Conservation (phyloP, 1,140 invertebrate species). For the Gonatopus flavifemur region DNA sequence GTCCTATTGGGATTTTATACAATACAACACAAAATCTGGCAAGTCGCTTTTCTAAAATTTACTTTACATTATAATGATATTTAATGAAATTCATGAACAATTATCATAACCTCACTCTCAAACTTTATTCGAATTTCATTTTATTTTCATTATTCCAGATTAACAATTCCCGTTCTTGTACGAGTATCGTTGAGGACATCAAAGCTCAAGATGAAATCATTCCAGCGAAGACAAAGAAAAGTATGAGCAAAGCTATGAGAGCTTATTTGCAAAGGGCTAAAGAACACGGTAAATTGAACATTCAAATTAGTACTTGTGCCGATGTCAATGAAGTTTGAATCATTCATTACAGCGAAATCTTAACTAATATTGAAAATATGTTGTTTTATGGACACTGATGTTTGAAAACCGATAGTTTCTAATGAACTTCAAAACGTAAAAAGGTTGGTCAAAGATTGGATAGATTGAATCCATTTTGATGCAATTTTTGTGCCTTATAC, state of each 20-base stretch:
- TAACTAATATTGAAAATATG: too few relatives aligned
- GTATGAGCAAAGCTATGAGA: conserved; percentile 83
- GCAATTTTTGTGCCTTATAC: too few relatives aligned
- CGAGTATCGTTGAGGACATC: neutral
- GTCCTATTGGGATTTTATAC: conserved; percentile 1
- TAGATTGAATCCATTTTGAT: too few relatives aligned
- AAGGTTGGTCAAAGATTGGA: too few relatives aligned
- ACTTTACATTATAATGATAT: neutral
- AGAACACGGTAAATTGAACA: conserved; percentile 66
- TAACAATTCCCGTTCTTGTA: neutral
- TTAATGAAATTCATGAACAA: neutral
- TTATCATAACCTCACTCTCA: conserved; percentile 4
- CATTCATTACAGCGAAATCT: too few relatives aligned
- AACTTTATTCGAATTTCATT: conserved; percentile 1
- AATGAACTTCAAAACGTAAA: too few relatives aligned
- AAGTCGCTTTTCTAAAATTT: conserved; percentile 4
- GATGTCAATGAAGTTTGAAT: too few relatives aligned
- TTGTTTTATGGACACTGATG: too few relatives aligned
- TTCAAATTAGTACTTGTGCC: too few relatives aligned
- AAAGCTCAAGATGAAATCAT: neutral
- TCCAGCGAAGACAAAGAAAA: conserved; percentile 37
- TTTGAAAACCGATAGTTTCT: too few relatives aligned
- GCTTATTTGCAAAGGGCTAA: conserved; percentile 80
- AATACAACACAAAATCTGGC: conserved; percentile 10
- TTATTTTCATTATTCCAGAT: conserved; percentile 17